Evolutionary conservation across 2,113 vertebrate genomes (phyloP), one percentile per base, ranked within the genome.

Genomic region (Tachysurus fulvidraco): DNA sequence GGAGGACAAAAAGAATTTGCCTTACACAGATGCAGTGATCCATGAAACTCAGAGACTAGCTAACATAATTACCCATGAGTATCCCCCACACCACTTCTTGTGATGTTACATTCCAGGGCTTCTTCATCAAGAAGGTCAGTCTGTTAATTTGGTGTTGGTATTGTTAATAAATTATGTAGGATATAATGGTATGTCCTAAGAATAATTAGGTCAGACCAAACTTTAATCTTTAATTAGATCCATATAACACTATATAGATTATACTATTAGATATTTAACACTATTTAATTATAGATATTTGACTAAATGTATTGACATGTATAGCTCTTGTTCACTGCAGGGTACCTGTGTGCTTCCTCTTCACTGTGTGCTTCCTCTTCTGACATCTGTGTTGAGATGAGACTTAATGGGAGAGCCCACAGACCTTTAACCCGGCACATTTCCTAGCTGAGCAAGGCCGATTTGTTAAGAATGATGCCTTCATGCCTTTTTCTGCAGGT

Each of bases 401-500:
- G 86, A 92, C 69, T 21, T 87, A 93, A 83, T 95, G 94, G 94
- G 93, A 94, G 65, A 94, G 54, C 28, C 93, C 93, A 14, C 46
- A 90, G 64, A 90, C 67, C 0, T 95, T 95, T 59, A 93, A 94
- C 86, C 94, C 93, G 25, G 84, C 84, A 30, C 93, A 95, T 81
- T 95, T 95, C 83, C 91, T 95, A 78, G 90, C 94, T 84, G 54
- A 90, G 13, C 81, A 91, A 7, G 94, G 94, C 11, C 62, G 71
- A 82, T 95, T 94, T 80, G n/a, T 92, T 54, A 94, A 62, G 57
- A 93, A 80, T 88, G 93, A 93, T 1, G 92, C 93, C 62, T 95
- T 95, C 83, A 44, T 95, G 82, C 91, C 94, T 57, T 95, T 95
- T 62, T 94, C 93, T 89, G 91, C 93, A 91, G 94, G 95, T 95